Percentiles rank a stretch among this genome's conserved stretches.
Evolutionary conservation across 2,888 invertebrate species (phyloP).

Genomic region (Ethmia dodecea): DNA sequence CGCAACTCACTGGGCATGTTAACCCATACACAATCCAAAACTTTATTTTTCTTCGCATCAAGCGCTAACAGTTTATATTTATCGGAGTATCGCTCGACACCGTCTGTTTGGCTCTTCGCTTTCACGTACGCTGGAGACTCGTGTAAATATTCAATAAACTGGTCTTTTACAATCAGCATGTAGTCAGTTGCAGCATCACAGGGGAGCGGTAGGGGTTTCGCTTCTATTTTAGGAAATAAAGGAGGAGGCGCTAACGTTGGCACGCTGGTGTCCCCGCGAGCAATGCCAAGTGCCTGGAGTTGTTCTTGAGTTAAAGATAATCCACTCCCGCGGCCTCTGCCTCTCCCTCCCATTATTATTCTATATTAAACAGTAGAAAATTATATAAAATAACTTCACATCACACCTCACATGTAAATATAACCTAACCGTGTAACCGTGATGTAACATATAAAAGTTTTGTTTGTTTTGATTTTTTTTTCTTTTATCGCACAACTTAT

Average conservation of each 20-base stretch:
- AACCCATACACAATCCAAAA: slow-evolving; percentile 76
- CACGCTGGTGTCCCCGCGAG: slow-evolving; percentile 72
- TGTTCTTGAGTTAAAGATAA: slow-evolving; percentile 76
- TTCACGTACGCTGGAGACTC: slow-evolving; percentile 81
- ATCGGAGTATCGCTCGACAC: slow-evolving; percentile 77
- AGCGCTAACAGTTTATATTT: slow-evolving; percentile 72
- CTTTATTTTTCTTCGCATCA: slow-evolving; percentile 61
- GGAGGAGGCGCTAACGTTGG: slow-evolving; percentile 77
- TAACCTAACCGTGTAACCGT: not conserved
- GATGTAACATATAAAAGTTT: slow-evolving; percentile 1
- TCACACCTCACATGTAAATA: too few species aligned
- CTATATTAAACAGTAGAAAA: not conserved
- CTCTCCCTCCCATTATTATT: slow-evolving; percentile 55
- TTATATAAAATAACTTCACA: not conserved
- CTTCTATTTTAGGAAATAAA: slow-evolving; percentile 77
- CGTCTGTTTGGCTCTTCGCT: slow-evolving; percentile 61
- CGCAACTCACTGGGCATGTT: slow-evolving; percentile 81
- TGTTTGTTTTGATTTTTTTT: slow-evolving; percentile 24
- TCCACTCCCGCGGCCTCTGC: slow-evolving; percentile 67
- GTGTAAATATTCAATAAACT: slow-evolving; percentile 83
- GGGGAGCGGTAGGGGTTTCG: slow-evolving; percentile 71
- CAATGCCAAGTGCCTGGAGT: slow-evolving; percentile 74
- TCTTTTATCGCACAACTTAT: slow-evolving; percentile 3
- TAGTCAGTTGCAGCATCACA: slow-evolving; percentile 81
- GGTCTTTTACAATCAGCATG: slow-evolving; percentile 83